Base-by-base conservation (phyloP, 2,888 invertebrate species). In the Tinea semifulvella region DNA sequence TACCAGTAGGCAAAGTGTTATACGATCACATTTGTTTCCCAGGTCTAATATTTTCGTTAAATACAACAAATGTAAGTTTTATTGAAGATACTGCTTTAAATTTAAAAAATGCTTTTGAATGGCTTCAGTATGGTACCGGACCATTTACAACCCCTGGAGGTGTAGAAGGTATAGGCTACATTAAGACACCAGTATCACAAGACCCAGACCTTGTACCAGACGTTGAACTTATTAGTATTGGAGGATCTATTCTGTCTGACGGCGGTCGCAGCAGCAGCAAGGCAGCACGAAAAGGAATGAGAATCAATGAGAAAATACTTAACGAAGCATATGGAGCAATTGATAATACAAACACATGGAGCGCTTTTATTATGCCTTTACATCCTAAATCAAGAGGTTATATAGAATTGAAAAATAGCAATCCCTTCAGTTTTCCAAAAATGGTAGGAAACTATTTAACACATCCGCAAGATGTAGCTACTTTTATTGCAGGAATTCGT, bases 371-470 rank as follows among this genome's bases (percentile, higher is more conserved):
- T 0, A 88, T 91, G 73, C 68, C 92, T 20, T 82, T 91, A 42
- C 85, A 90, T 58, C 93, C 93, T 0, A 85, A 87, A 59, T 92
- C 92, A 10, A 74, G 82, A 14, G 93, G 93, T 0, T 77, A 84
- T 3, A 54, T 93, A 0, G 84, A 82, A 60, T 74, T 96, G 10
- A 85, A 84, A 54, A 86, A 88, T 28, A 86, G 75, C 17, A 86
- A 94, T 70, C 92, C 94, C 0, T 83, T 87, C 36, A 86, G 88
- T 25, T 85, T 88, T 53, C 94, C 95, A 0, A 68, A 85, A n/a
- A 85, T 96, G 53, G 86, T 91, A 54, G 89, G 92, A 0, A 91
- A 94, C 56, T 94, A 94, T 61, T 83, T 94, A 48, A 82, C 84
- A 0, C 84, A 91, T 57, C 82, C 81, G 3, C 66, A 75, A 17